Evolutionary conservation across 1,140 invertebrate genomes (phyloP).

Genomic region (Mercenaria mercenaria): DNA sequence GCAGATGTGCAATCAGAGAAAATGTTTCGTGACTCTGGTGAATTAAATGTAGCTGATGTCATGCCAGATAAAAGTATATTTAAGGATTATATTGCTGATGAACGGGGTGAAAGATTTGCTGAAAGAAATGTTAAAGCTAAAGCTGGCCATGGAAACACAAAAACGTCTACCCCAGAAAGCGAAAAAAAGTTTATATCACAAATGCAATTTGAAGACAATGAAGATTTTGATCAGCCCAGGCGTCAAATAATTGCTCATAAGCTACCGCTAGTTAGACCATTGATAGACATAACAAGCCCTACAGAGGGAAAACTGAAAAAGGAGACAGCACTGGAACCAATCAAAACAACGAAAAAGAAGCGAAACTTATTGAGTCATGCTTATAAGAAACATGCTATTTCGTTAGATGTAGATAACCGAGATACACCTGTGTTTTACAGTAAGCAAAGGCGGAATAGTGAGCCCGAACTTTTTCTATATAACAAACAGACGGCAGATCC

Average conservation of each 20-base stretch:
- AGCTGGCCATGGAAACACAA: no score
- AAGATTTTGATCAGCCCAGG: neutral
- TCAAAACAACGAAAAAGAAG: neutral
- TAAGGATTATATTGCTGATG: no score
- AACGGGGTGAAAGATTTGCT: no score
- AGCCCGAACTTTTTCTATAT: neutral
- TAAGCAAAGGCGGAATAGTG: neutral
- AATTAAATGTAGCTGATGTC: no score
- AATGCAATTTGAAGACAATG: neutral
- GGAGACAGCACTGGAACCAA: neutral
- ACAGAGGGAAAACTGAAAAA: neutral
- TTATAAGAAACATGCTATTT: neutral
- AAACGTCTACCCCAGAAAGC: no score
- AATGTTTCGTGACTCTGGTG: neutral
- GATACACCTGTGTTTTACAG: neutral
- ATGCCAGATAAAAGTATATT: no score
- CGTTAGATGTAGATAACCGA: neutral
- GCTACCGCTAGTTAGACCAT: neutral
- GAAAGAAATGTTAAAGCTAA: no score
- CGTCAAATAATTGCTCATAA: conserved; percentile 1
- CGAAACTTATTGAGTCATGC: neutral
- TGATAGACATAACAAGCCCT: neutral
- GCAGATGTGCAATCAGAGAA: neutral
- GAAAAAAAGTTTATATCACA: no score
- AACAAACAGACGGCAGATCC: neutral